These are phyloP conservation scores for Pseudococcus longispinus DNA, from an alignment of 2,888 invertebrate genomes.

Conservation along the genomic window DNA sequence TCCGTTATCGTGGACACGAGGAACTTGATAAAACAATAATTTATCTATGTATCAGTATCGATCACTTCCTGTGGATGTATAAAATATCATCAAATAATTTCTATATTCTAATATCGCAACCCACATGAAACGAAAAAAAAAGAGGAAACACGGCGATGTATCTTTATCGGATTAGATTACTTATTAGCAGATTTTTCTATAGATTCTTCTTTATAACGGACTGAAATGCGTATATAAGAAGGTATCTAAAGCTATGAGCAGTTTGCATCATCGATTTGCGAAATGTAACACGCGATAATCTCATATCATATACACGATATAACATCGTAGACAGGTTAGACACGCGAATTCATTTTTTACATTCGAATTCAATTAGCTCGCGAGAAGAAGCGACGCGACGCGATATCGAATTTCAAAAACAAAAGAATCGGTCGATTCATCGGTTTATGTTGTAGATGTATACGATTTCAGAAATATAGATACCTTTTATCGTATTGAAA, in stretches of 20 bases:
- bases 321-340: neutral
- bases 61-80: neutral
- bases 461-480: neutral
- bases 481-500: neutral
- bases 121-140: neutral
- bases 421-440: conserved; percentile 21
- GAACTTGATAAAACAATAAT: neutral
- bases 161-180: neutral
- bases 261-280: neutral
- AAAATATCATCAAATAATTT: neutral
- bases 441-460: neutral
- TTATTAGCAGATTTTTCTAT: neutral
- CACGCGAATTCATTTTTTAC: conserved; percentile 23
- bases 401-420: conserved; percentile 23
- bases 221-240: neutral
- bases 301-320: neutral
- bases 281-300: neutral
- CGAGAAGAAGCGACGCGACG: neutral
- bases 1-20: neutral
- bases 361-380: conserved; percentile 28
- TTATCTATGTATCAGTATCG: neutral
- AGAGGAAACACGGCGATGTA: neutral
- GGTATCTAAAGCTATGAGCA: neutral
- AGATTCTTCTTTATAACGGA: neutral
- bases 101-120: neutral